Evolutionary conservation across 2,113 vertebrate genomes (phyloP).

Genomic region (Phainopepla nitens): DNA sequence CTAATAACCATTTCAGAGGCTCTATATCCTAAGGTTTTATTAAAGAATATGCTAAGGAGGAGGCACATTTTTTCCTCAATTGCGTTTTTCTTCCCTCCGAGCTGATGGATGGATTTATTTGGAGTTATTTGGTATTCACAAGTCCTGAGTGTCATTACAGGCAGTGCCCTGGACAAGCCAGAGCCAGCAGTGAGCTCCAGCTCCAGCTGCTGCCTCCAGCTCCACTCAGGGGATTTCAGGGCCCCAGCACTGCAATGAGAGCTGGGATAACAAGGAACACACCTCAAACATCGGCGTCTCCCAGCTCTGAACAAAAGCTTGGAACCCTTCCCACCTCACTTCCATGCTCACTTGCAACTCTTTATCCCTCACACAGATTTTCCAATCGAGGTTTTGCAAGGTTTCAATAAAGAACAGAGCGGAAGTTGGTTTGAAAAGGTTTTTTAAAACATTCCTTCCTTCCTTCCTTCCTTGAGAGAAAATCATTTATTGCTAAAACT

Average conservation of each 20-base stretch:
- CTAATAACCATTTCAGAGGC: neutral
- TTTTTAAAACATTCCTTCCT: neutral
- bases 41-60: neutral
- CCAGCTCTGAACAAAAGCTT: neutral
- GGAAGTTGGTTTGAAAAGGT: neutral
- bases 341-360: neutral
- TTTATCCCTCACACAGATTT: neutral
- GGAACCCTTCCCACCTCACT: neutral
- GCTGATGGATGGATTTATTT: constrained; percentile 32
- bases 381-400: neutral
- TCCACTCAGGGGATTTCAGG: neutral
- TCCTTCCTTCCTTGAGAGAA: neutral
- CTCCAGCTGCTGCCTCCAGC: constrained; percentile 34
- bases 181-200: neutral
- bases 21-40: neutral
- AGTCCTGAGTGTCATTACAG: neutral
- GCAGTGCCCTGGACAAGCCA: neutral
- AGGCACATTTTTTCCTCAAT: neutral
- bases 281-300: neutral
- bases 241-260: neutral
- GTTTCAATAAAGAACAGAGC: neutral
- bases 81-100: neutral
- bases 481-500: neutral
- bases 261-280: neutral
- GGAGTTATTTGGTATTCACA: neutral